Conservation (phyloP, 1,140 invertebrate genomes). For the Magallana ariakensis region DNA sequence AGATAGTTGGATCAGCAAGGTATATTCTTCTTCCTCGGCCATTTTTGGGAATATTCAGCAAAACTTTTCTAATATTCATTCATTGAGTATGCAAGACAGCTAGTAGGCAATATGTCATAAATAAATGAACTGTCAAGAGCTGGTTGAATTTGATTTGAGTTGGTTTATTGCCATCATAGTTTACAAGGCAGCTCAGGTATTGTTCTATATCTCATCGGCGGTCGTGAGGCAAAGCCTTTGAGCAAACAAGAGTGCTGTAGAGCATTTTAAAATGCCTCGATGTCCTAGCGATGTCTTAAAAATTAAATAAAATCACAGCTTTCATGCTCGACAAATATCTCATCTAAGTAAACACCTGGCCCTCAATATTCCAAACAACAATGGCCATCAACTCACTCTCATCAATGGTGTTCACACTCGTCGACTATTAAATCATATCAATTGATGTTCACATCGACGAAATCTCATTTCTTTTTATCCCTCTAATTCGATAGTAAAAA, state of each 20-base stretch:
- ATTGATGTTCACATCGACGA: neutral
- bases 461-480: neutral
- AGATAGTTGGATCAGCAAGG: neutral
- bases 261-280: conserved; percentile 39
- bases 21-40: neutral
- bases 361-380: neutral
- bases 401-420: neutral
- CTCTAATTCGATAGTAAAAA: no score
- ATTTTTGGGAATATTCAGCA: no score
- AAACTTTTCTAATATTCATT: neutral
- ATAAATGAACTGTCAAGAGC: neutral
- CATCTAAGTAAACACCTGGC: neutral
- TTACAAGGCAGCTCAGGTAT: conserved; percentile 32
- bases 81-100: neutral
- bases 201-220: conserved; percentile 14
- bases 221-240: conserved; percentile 12
- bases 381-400: neutral
- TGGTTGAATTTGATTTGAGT: neutral
- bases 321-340: conserved; percentile 1
- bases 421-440: neutral
- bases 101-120: neutral
- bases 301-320: conserved; percentile 20
- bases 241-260: conserved; percentile 22
- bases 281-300: conserved; percentile 16
- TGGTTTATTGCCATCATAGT: conserved; percentile 4